These are phyloP conservation scores for Clostera curtula DNA, from an alignment of 2,888 invertebrate species.

Conservation along the genomic window DNA sequence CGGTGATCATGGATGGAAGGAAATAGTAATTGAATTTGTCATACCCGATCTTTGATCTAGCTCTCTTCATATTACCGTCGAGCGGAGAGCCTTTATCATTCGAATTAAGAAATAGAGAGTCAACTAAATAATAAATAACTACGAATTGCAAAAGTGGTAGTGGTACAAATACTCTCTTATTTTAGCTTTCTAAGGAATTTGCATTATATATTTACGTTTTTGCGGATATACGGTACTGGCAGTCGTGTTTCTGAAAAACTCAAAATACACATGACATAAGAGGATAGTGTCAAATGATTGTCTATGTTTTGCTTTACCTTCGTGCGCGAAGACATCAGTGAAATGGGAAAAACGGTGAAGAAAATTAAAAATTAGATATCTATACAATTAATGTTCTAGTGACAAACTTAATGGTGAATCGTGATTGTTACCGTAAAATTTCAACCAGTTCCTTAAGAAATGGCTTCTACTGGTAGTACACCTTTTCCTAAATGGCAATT, in stretches of 20 bases:
- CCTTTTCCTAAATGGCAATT: conserved; percentile 90
- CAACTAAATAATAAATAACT: no score
- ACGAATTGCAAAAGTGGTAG: no score
- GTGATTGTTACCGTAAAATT: conserved; percentile 32
- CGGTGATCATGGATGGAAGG: no score
- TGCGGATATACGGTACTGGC: no score
- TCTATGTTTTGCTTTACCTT: conserved; percentile 34
- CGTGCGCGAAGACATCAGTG: conserved; percentile 35
- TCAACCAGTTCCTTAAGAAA: conserved; percentile 34
- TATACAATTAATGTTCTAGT: conserved; percentile 33
- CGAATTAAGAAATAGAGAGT: no score
- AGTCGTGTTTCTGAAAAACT: conserved; percentile 15
- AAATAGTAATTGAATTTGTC: no score
- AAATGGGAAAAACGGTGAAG: conserved; percentile 44
- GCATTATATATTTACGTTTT: no score
- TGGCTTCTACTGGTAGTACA: conserved; percentile 72
- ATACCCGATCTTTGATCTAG: no score
- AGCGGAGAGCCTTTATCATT: no score
- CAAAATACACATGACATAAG: conserved; percentile 17
- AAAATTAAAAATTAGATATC: conserved; percentile 44
- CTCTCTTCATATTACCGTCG: no score
- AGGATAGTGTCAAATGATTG: conserved; percentile 33
- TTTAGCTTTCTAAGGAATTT: no score
- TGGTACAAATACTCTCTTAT: no score
- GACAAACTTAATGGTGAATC: conserved; percentile 55